A percentile compares a stretch with the other conserved stretches of the same genome.
These are phyloP conservation scores for Octodon degus DNA, from an alignment of 2,113 vertebrate genomes.

Conservation along the genomic window DNA sequence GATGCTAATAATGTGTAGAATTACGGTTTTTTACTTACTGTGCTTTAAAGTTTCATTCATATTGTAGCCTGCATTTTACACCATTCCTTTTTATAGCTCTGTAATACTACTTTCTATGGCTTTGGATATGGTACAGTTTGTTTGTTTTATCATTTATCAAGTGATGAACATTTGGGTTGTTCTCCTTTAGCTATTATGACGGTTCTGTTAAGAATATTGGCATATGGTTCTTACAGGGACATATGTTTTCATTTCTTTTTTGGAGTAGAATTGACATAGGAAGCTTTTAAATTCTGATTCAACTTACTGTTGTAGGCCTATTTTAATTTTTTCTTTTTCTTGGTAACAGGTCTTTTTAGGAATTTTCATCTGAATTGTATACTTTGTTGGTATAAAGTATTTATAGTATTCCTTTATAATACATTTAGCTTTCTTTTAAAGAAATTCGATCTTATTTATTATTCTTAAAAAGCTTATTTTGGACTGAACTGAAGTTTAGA, in stretches of 20 bases:
- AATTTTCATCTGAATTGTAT: background rate
- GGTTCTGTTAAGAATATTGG: background rate
- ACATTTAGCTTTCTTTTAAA: background rate
- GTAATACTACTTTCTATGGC: background rate
- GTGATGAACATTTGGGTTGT: background rate
- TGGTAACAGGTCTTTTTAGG: background rate
- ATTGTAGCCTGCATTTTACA: background rate
- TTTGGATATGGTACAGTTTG: background rate
- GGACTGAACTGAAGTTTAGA: background rate
- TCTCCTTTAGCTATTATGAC: background rate
- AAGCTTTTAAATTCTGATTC: background rate
- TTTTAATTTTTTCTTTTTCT: background rate
- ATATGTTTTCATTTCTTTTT: background rate
- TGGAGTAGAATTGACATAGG: background rate
- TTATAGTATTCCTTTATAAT: background rate
- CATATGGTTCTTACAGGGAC: background rate
- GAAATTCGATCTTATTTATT: background rate
- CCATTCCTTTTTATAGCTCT: background rate
- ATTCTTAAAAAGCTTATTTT: background rate
- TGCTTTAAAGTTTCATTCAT: background rate
- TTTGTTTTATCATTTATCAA: background rate
- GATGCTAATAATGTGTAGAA: background rate
- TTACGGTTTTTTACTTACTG: background rate
- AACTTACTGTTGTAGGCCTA: background rate
- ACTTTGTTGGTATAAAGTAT: background rate